Percentiles rank a stretch among this genome's conserved stretches.
Conservation (phyloP, 2,888 invertebrate species). For the Rhyacophila evoluta region DNA sequence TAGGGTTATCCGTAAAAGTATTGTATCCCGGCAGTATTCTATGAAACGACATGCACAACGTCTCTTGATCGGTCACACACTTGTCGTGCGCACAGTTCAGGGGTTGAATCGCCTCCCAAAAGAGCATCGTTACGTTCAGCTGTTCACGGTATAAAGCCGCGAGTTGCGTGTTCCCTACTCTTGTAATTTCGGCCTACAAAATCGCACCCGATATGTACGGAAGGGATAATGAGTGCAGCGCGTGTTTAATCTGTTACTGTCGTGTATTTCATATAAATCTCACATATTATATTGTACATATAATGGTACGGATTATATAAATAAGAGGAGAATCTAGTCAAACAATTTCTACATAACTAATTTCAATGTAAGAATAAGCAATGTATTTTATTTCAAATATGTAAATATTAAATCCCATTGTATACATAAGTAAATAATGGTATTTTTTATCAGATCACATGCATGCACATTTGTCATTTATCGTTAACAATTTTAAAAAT, state of each 20-base stretch:
- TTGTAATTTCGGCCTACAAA: conserved; percentile 28
- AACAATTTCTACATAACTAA: too few species aligned
- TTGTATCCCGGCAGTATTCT: neutral
- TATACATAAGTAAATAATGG: too few species aligned
- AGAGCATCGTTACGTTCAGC: conserved; percentile 55
- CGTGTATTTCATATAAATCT: neutral
- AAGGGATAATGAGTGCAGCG: conserved; percentile 32
- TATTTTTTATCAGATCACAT: too few species aligned
- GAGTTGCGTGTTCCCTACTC: conserved; percentile 29
- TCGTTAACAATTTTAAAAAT: too few species aligned
- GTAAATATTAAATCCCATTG: too few species aligned
- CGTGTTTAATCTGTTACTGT: conserved; percentile 15
- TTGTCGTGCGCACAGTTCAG: conserved; percentile 31
- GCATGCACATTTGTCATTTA: too few species aligned
- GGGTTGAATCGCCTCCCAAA: conserved; percentile 48
- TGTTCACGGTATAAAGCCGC: conserved; percentile 46
- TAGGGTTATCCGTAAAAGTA: too few species aligned
- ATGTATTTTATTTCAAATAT: too few species aligned
- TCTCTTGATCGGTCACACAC: conserved; percentile 41
- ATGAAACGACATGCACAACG: neutral
- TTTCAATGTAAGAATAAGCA: too few species aligned
- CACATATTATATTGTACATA: too few species aligned
- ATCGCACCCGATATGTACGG: conserved; percentile 31
- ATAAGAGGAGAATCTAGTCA: too few species aligned
- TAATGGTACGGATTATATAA: too few species aligned